Base-by-base conservation (phyloP, 1,140 invertebrate genomes). In the Drosophila nikananu region DNA sequence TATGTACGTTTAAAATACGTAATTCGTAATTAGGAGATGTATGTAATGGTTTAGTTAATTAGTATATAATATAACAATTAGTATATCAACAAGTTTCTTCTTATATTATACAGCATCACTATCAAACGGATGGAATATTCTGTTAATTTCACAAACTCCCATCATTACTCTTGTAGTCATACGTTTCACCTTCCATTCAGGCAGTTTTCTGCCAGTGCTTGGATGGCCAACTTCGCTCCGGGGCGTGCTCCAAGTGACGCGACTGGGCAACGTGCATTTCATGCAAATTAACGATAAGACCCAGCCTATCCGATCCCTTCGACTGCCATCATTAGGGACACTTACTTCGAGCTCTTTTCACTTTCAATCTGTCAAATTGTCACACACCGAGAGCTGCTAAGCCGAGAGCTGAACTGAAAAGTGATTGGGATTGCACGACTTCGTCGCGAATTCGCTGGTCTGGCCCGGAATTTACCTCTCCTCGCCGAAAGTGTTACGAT, bases 361-460 rank as follows among this genome's bases (percentile, higher is more conserved):
- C 83, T 87, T 87, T 87, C 83, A 87, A 87, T 87, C 81, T 89
- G 83, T 89, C 83, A 89, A 89, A 87, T 83, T 89, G 83, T 87
- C 83, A 81, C 66, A 51, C 25, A 27, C 13, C 27, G 35, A 54
- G 52, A 5, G 30, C 32, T 23, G 52, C 32, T 55, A 35, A 37
- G 52, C 52, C 15, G 54, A 39, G 37, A 37, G 37, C 67, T 73
- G 74, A 71, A 79, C 60, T 78, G 74, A 87, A 84, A 87, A 84
- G 84, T 89, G 84, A 89, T 87, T 89, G 84, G 77, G 54, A 59
- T 35, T 75, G 77, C 83, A 87, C 83, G 83, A 89, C 68, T 89
- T 68, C 72, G 27, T 41, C 19, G 49, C 21, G 42, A 71, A 66
- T 44, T 46, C 32, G 12, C 13, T 63, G 49, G 49, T 10, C 52